Base-by-base conservation (phyloP, 2,113 vertebrate species). In the Synodontis membranacea region DNA sequence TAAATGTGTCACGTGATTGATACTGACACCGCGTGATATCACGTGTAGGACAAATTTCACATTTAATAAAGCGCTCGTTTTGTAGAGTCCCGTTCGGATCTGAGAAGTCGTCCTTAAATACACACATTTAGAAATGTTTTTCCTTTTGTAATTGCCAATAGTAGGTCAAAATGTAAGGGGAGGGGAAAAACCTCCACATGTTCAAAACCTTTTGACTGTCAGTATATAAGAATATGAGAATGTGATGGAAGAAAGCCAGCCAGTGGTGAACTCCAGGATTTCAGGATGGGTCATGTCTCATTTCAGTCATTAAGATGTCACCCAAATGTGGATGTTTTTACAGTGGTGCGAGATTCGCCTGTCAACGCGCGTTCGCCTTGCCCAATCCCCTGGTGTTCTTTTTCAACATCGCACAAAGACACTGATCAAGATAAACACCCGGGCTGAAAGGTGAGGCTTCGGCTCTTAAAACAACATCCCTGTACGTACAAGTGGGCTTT, bases 381-480 rank as follows among this genome's bases (percentile, higher is more conserved):
- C 31, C 31, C 74, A 86, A 89, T 87, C 66, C 82, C 76, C 46
- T 58, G 23, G 83, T 75, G 56, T 84, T 86, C 56, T 7, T 58
- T 79, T 80, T 68, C 74, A 83, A 82, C 88, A 58, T 79, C 50
- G 62, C 25, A 85, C 86, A 87, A 82, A 88, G 76, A 86, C 46
- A 83, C 86, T 85, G 56, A 56, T 87, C 34, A 44, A 64, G 28
- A 91, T 86, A 87, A 72, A 88, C 46, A 56, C 72, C 44, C 86
- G 25, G 82, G 68, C 84, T 90, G 80, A 86, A 84, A 83, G 84
- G 66, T 48, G 56, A 75, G 68, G 89, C 88, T 89, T 88, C 79
- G 80, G 82, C 80, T 79, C 79, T 88, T 90, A 90, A 91, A 91
- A 88, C 86, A 92, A 92, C 91, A 93, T 54, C 50, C 75, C 64